Conservation (phyloP, 1,140 invertebrate species). For the Cecropterus lyciades region DNA sequence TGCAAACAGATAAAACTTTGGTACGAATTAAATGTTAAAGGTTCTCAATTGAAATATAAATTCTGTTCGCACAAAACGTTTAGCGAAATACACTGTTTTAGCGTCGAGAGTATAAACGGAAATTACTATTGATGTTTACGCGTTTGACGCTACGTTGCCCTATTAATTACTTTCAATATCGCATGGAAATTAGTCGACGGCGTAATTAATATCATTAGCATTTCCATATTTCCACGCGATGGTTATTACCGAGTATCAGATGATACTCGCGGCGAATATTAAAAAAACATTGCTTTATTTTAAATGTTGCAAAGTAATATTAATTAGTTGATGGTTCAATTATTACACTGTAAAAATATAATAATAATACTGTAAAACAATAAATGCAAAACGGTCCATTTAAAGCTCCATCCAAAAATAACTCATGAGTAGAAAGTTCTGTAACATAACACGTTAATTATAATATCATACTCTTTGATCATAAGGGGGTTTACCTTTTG, state of each 20-base stretch:
- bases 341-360: no score
- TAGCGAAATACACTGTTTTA: conserved; percentile 9
- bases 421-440: no score
- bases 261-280: conserved; percentile 8
- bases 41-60: conserved; percentile 51
- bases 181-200: conserved; percentile 39
- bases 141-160: conserved; percentile 46
- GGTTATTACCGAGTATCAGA: conserved; percentile 11
- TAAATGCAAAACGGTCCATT: no score
- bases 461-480: no score
- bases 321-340: no score
- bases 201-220: conserved; percentile 41
- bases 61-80: conserved; percentile 45
- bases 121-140: conserved; percentile 50
- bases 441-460: no score
- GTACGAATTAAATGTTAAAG: conserved; percentile 33
- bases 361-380: no score
- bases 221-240: conserved; percentile 13
- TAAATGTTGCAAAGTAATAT: no score
- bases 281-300: not conserved
- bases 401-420: no score
- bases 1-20: conserved; percentile 30
- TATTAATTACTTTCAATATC: conserved; percentile 51
- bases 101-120: conserved; percentile 49
- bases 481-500: no score